A percentile compares a stretch with the other conserved stretches of the same genome.
Evolutionary conservation across 2,888 invertebrate species (phyloP).

Genomic region (Tubulanus polymorphus): DNA sequence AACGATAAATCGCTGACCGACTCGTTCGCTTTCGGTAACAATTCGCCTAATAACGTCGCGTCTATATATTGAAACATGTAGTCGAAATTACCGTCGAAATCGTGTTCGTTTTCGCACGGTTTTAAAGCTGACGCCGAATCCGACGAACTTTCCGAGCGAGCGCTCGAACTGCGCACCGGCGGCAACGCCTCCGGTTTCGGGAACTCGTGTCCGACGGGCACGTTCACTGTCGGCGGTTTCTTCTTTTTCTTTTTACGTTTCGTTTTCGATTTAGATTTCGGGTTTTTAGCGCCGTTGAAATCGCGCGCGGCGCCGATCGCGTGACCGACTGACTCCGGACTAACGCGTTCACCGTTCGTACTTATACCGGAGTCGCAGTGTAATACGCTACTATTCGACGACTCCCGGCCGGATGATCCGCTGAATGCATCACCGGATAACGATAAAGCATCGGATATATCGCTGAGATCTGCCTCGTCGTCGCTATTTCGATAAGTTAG

Average conservation of each 20-base stretch:
- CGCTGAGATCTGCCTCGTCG: conserved; percentile 33
- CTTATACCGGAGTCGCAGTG: conserved; percentile 17
- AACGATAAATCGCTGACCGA: conserved; percentile 33
- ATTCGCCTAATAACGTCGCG: conserved; percentile 44
- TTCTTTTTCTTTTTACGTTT: conserved; percentile 25
- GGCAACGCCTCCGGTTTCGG: conserved; percentile 34
- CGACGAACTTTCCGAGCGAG: background rate
- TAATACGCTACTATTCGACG: conserved; percentile 18
- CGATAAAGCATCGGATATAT: conserved; percentile 25
- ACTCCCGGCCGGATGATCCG: conserved; percentile 27
- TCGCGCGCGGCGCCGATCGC: conserved; percentile 18
- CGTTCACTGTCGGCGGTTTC: conserved; percentile 19
- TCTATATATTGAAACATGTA: conserved; percentile 45
- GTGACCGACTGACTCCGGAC: conserved; percentile 12
- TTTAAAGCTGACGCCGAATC: background rate
- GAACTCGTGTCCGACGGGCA: conserved; percentile 29
- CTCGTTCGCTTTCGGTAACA: conserved; percentile 41
- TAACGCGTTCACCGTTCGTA: conserved; percentile 9
- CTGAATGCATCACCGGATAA: conserved; percentile 21
- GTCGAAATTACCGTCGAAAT: conserved; percentile 35
- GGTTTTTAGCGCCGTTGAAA: conserved; percentile 10
- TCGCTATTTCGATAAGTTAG: conserved; percentile 44
- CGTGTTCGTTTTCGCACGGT: background rate
- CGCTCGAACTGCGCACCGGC: conserved; percentile 20
- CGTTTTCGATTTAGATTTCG: conserved; percentile 5